Conservation (phyloP, 2,113 vertebrate genomes). For the Nettapus auritus region DNA sequence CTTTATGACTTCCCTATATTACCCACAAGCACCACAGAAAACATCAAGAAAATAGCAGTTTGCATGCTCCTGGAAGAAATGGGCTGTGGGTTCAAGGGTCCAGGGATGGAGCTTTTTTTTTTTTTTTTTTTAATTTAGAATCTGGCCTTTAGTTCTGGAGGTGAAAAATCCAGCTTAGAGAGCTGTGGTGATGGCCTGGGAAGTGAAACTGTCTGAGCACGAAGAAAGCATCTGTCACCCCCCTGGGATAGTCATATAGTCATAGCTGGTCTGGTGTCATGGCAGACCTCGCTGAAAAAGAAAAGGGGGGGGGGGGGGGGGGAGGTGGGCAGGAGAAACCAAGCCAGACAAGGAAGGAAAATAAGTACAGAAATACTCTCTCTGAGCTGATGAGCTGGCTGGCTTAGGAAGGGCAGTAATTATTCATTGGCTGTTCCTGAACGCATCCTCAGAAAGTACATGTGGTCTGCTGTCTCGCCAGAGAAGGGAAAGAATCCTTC, state of each 20-base stretch:
- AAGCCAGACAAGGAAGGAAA: neutral
- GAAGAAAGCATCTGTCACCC: neutral
- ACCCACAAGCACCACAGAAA: neutral
- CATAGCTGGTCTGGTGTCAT: fast-evolving
- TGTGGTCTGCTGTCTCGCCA: neutral
- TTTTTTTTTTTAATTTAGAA: neutral
- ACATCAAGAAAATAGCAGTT: fast-evolving
- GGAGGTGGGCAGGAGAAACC: neutral
- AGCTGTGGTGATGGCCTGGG: neutral
- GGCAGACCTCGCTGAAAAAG: neutral
- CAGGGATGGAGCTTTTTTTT: neutral
- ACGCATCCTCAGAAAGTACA: neutral
- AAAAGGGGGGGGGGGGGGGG: too few species aligned
- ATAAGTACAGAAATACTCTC: neutral
- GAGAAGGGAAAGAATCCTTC: neutral
- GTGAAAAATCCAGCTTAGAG: neutral
- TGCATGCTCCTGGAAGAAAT: neutral
- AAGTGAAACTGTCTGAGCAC: neutral
- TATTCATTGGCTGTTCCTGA: neutral
- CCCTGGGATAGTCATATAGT: fast-evolving
- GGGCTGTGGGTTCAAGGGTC: neutral
- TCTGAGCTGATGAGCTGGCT: neutral
- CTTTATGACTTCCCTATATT: neutral
- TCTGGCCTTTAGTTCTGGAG: neutral
- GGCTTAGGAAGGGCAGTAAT: neutral